A percentile compares a stretch with the other conserved stretches of the same genome.
Evolutionary conservation across 2,113 vertebrate genomes (phyloP).

Genomic region (Acinonyx jubatus): DNA sequence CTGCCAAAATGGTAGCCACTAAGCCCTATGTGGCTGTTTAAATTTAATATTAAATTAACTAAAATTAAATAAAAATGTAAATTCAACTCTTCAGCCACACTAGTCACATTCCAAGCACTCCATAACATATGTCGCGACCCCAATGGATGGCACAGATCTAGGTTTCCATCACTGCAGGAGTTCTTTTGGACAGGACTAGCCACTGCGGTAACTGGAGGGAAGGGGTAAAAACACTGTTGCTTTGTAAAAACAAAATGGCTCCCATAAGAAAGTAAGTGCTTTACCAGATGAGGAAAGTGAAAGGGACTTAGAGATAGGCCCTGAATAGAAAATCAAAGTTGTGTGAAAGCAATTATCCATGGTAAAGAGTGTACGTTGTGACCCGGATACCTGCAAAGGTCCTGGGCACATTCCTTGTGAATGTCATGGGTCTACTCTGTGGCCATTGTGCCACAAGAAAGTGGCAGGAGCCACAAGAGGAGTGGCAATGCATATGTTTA

Average conservation of each 20-base stretch:
- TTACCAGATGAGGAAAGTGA: neutral
- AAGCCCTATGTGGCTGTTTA: neutral
- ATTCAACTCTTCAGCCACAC: neutral
- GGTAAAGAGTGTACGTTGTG: neutral
- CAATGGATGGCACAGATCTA: neutral
- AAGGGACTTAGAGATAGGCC: neutral
- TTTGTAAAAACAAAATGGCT: neutral
- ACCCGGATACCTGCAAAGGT: neutral
- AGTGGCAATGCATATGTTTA: too few species aligned
- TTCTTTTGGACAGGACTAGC: neutral
- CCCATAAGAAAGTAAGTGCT: neutral
- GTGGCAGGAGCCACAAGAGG: neutral
- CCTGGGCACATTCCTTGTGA: neutral
- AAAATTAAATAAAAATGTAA: constrained; percentile 1
- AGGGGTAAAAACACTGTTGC: neutral
- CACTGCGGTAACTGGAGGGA: neutral
- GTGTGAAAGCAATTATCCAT: neutral
- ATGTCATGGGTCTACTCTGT: too few species aligned
- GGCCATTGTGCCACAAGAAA: neutral
- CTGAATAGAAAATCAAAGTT: neutral
- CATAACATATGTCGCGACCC: neutral
- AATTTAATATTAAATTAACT: neutral
- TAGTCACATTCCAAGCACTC: neutral
- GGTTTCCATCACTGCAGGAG: neutral
- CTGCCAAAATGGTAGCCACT: neutral